phyloP scores from a whole-genome alignment of 2,113 vertebrate species.

The Scomber japonicus region DNA sequence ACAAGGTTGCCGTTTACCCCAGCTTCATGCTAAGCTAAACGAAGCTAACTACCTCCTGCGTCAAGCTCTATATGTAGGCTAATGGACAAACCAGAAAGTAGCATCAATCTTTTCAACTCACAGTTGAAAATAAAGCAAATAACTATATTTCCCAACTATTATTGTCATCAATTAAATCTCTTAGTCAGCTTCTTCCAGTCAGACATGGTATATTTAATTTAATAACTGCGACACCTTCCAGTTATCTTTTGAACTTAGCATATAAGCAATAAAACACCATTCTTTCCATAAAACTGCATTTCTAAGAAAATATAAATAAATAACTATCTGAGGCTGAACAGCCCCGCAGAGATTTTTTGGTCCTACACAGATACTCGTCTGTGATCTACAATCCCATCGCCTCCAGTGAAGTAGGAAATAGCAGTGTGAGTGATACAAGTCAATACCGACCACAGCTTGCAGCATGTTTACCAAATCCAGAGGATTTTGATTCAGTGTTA shows the following conservation, averaged over 20 bases:
- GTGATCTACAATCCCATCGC: slow-evolving; percentile 49
- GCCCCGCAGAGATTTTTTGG: slow-evolving; percentile 12
- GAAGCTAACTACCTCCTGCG: neutral
- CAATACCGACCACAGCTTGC: slow-evolving; percentile 45
- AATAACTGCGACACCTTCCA: neutral
- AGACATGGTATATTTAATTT: neutral
- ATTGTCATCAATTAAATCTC: no score
- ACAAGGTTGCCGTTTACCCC: neutral
- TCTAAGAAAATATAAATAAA: slow-evolving; percentile 9
- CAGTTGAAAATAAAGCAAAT: neutral
- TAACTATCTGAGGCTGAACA: neutral
- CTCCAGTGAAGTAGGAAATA: slow-evolving; percentile 52
- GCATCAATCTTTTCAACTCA: neutral
- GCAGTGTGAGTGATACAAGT: slow-evolving; percentile 49
- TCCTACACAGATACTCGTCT: slow-evolving; percentile 21
- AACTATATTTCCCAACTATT: no score
- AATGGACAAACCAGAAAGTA: neutral
- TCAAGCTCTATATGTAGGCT: neutral
- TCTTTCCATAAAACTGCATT: neutral
- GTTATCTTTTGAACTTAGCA: neutral
- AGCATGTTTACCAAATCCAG: slow-evolving; percentile 46
- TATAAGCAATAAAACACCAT: neutral
- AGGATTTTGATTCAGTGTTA: slow-evolving; percentile 41
- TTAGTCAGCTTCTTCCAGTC: neutral
- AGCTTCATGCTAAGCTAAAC: neutral